Evolutionary conservation across 1,140 invertebrate species (phyloP), one percentile per base, ranked within the genome.

Genomic region (Polyergus mexicanus): DNA sequence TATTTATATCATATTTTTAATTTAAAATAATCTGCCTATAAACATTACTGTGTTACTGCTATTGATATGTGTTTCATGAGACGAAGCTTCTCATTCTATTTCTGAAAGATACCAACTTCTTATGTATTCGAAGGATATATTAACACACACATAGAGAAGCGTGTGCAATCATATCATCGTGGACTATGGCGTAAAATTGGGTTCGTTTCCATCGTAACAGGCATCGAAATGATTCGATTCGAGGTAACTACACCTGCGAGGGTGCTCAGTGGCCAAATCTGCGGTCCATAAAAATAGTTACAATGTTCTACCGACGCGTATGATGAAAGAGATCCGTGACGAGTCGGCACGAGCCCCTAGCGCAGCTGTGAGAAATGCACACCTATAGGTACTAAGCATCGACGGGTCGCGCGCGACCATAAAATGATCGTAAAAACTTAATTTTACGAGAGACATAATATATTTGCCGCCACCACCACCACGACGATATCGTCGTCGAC

Each of bases 351-450:
- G 89, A 90, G 81, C 56, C 76, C 58, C 88, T 86, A 90, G 75
- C 86, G 80, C 89, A 91, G 89, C 88, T 88, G 81, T 77, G 86
- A 86, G 84, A 92, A 88, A 86, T 90, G 89, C 89, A 90, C 91
- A 91, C 89, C 90, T 92, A 92, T 92, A 92, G 91, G 92, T 88
- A 92, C 89, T 89, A 88, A 93, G 91, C 93, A 94, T 94, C 91
- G 91, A 92, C 91, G 91, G 88, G 92, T 91, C 91, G 89, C 93
- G 93, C 91, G 91, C 94, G 92, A 93, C 94, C 95, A 95, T 95
- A 95, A 95, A 95, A 94, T 94, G 94, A 94, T 95, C 94, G 94
- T 95, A 95, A 95, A 95, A 95, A 95, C 92, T 95, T 95, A 95
- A 95, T 95, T 95, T 95, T 95, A 95, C 92, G 95, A 95, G 94